Evolutionary conservation across 2,797 vertebrate genomes (phyloP).

Genomic region (Centropyge bicolor): DNA sequence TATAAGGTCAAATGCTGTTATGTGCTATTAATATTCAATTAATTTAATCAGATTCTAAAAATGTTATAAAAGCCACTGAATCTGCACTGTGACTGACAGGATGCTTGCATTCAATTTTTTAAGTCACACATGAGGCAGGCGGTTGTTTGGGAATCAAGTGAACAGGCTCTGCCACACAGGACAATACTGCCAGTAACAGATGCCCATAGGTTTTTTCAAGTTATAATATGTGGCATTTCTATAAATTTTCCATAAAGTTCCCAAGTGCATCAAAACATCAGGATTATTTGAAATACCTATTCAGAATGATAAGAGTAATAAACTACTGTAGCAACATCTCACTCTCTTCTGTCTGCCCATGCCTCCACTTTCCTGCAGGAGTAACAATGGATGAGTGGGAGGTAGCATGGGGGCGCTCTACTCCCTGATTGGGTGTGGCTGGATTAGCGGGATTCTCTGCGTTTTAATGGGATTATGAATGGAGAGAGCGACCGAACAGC

Average conservation of each 20-base stretch:
- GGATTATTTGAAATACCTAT: neutral
- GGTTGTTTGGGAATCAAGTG: neutral
- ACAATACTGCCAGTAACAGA: neutral
- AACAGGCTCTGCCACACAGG: neutral
- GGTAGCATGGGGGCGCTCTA: conserved; percentile 19
- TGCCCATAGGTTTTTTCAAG: neutral
- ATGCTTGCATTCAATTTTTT: neutral
- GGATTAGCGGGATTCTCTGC: conserved; percentile 63
- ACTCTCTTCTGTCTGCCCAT: neutral
- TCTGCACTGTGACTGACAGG: neutral
- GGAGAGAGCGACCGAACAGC: conserved; percentile 43
- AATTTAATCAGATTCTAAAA: neutral
- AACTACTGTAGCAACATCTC: neutral
- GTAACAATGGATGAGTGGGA: conserved; percentile 8
- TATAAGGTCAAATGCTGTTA: neutral
- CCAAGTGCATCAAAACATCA: neutral
- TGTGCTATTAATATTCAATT: neutral
- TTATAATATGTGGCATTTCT: neutral
- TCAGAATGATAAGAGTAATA: neutral
- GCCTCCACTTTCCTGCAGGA: conserved; percentile 13
- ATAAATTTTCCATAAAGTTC: neutral
- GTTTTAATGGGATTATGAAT: conserved; percentile 71
- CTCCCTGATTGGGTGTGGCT: conserved; percentile 33
- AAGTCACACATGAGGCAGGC: neutral
- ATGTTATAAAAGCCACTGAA: neutral